Percentiles rank a stretch among this genome's conserved stretches.
Conservation (phyloP, 30 jellyfish, hydroid and myxozoan species). For the Aurelia sp. region DNA sequence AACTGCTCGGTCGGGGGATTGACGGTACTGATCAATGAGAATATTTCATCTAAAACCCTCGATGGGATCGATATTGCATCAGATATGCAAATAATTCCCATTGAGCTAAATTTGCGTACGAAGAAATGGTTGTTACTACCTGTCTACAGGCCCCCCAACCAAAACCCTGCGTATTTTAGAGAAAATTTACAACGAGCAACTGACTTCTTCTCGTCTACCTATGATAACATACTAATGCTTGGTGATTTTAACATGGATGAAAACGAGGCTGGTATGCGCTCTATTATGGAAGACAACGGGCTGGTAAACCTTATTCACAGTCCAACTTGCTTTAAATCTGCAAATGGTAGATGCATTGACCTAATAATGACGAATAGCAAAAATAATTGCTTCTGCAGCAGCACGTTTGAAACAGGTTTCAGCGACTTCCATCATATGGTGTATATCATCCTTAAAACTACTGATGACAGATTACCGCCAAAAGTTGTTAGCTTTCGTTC, state of each 20-base stretch:
- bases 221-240: no score
- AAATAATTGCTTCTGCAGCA: background rate
- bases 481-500: no score
- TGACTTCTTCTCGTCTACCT: background rate
- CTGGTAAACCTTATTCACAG: background rate
- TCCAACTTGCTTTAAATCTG: background rate
- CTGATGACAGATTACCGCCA: background rate
- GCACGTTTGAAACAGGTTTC: constrained; percentile 24
- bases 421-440: constrained; percentile 45
- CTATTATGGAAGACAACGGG: no score
- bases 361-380: constrained; percentile 14
- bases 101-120: background rate
- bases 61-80: background rate
- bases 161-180: constrained; percentile 5
- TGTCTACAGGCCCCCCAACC: constrained; percentile 4
- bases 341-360: constrained; percentile 20
- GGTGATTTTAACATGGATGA: no score
- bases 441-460: constrained; percentile 40
- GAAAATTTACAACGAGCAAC: constrained; percentile 9
- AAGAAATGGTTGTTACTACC: background rate
- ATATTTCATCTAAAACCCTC: background rate
- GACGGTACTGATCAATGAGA: no score
- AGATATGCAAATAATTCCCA: background rate
- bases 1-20: no score
- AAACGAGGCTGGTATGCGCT: no score